Base-by-base conservation (phyloP, 2,113 vertebrate genomes). In the Apteryx mantelli region DNA sequence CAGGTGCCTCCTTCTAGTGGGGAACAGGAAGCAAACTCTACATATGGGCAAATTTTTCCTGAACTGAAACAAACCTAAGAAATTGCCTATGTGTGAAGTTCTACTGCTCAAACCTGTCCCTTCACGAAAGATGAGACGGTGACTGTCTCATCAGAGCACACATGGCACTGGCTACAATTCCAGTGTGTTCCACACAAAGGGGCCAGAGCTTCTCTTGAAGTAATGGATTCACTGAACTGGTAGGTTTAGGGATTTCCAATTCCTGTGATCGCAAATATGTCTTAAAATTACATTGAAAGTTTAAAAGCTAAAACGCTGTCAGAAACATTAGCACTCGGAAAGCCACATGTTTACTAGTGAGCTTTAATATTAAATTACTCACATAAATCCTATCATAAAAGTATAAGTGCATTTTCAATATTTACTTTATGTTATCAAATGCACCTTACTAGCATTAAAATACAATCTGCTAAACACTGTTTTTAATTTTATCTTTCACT, bases 401-500 rank as follows among this genome's bases (percentile, higher is more conserved):
- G 30, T 55, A 1, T 34, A 92, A 70, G 40, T 63, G 28, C 5
- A 12, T 58, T 36, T 53, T 53, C n/a, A 77, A 34, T 76, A 81
- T 86, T 90, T 88, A 75, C 68, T 82, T 83, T 40, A 65, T 86
- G 30, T 63, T 44, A 89, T 82, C 53, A 89, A 26, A 88, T 79
- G 56, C 15, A 63, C 30, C 83, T 92, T 53, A 82, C 42, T 4
- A 80, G 38, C 32, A 53, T 28, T 85, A 85, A 88, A 88, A 60
- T 46, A 63, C 75, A 91, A 68, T 64, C 75, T 94, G 63, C 64
- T 91, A n/a, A 68, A 74, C 6, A 4, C 48, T 80, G 21, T 34
- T 93, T 70, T 91, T 58, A 66, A 55, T 89, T 94, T 92, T 95
- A 85, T 69, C 48, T 26, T 50, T 79, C 63, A 61, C 75, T 79